Percentiles rank a stretch among this genome's conserved stretches.
These are phyloP conservation scores for Neolamprologus caudopunctatus DNA, from an alignment of 2,113 vertebrate genomes.

Conservation along the genomic window DNA sequence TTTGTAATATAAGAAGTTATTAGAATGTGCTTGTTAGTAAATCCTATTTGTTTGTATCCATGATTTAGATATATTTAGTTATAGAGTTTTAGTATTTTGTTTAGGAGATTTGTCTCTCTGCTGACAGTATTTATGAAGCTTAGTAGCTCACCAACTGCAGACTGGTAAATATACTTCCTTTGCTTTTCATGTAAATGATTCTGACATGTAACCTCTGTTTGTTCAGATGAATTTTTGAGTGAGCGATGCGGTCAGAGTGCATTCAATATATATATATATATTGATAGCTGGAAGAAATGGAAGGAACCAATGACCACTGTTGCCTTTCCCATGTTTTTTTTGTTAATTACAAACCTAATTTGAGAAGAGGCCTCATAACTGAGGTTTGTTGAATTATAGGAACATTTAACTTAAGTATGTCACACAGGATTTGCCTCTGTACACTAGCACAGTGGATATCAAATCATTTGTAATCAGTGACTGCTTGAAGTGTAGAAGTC, in stretches of 20 bases:
- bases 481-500: neutral
- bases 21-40: neutral
- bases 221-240: neutral
- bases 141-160: neutral
- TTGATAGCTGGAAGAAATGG: neutral
- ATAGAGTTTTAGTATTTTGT: neutral
- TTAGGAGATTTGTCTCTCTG: neutral
- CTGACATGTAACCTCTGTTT: neutral
- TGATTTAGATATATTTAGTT: neutral
- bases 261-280: neutral
- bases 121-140: neutral
- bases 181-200: neutral
- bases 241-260: neutral
- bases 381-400: neutral
- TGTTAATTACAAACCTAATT: neutral
- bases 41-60: neutral
- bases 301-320: neutral
- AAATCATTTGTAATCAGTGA: neutral
- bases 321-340: neutral
- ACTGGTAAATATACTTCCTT: neutral
- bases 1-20: neutral
- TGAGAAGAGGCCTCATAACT: neutral
- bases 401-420: neutral
- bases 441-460: neutral
- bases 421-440: neutral